A percentile compares a stretch with the other conserved stretches of the same genome.
Evolutionary conservation across 2,797 vertebrate genomes (phyloP).

Genomic region (Caiman crocodilus): DNA sequence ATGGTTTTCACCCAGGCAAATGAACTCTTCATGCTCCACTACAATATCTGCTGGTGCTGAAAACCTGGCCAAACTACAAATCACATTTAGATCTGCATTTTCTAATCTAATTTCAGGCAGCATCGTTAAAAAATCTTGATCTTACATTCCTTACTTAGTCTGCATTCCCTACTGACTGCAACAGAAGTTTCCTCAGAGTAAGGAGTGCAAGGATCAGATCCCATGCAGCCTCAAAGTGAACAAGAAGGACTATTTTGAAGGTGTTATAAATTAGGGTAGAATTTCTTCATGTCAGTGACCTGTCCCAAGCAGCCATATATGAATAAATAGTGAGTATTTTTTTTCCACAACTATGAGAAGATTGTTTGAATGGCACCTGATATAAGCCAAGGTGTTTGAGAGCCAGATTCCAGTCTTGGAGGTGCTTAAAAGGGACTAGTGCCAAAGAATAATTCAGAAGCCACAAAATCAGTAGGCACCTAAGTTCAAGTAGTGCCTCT

Average conservation of each 20-base stretch:
- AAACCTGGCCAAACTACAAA: slow-evolving; percentile 27
- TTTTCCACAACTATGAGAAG: not conserved
- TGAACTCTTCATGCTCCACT: not conserved
- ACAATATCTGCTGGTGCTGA: slow-evolving; percentile 27
- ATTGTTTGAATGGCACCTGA: not conserved
- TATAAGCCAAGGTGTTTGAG: not conserved
- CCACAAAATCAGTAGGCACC: too few species aligned
- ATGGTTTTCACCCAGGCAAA: slow-evolving; percentile 24
- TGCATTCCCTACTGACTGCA: not conserved
- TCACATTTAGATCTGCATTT: not conserved
- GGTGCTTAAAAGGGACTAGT: too few species aligned
- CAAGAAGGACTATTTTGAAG: slow-evolving; percentile 15
- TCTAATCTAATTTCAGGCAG: not conserved
- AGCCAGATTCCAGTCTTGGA: too few species aligned
- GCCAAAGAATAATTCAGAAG: too few species aligned
- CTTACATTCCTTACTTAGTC: not conserved
- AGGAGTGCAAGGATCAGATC: not conserved
- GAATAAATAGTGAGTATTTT: slow-evolving; percentile 15
- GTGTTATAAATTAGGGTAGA: not conserved
- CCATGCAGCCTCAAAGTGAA: not conserved
- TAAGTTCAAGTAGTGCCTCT: too few species aligned
- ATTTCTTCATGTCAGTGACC: not conserved
- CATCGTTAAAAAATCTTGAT: not conserved
- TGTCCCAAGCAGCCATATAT: not conserved
- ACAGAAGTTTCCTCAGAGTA: not conserved